A percentile compares a stretch with the other conserved stretches of the same genome.
Evolutionary conservation across 2,113 vertebrate species (phyloP).

Genomic region (Zeus faber): DNA sequence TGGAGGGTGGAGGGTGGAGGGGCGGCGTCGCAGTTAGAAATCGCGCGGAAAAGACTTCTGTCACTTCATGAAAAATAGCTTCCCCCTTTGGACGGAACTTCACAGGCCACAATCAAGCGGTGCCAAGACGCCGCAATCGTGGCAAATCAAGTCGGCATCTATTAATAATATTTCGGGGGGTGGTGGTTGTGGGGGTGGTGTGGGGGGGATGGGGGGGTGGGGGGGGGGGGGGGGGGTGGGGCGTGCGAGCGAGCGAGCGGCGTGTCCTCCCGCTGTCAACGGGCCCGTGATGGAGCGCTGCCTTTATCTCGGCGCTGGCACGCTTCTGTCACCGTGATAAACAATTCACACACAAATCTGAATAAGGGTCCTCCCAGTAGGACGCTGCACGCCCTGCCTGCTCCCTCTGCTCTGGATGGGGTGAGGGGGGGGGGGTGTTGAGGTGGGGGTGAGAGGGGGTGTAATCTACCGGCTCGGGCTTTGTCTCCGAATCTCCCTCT

Average conservation of each 20-base stretch:
- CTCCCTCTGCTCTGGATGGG: slow-evolving; percentile 72
- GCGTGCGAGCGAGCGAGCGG: slow-evolving; percentile 83
- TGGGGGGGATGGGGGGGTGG: no score
- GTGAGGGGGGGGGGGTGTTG: no score
- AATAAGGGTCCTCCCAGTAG: slow-evolving; percentile 99
- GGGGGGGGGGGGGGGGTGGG: no score
- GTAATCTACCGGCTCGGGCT: slow-evolving; percentile 68
- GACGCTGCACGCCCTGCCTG: slow-evolving; percentile 77
- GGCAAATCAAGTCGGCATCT: slow-evolving; percentile 99
- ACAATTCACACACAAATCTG: slow-evolving; percentile 99
- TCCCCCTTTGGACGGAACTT: slow-evolving; percentile 99
- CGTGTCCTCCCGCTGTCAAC: slow-evolving; percentile 97
- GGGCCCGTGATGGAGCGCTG: slow-evolving; percentile 95
- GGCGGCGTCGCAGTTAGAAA: slow-evolving; percentile 33
- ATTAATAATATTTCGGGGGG: slow-evolving; percentile 99
- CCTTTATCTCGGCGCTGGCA: slow-evolving; percentile 99
- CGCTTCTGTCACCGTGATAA: slow-evolving; percentile 99
- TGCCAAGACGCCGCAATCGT: slow-evolving; percentile 84
- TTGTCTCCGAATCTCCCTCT: neutral
- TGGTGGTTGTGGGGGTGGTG: no score
- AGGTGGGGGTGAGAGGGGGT: no score
- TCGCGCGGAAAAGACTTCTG: slow-evolving; percentile 88
- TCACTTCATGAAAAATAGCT: slow-evolving; percentile 99
- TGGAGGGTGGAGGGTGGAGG: neutral
- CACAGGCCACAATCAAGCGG: slow-evolving; percentile 97